Evolutionary conservation across 2,888 invertebrate genomes (phyloP).

Genomic region (Ochlodes sylvanus): DNA sequence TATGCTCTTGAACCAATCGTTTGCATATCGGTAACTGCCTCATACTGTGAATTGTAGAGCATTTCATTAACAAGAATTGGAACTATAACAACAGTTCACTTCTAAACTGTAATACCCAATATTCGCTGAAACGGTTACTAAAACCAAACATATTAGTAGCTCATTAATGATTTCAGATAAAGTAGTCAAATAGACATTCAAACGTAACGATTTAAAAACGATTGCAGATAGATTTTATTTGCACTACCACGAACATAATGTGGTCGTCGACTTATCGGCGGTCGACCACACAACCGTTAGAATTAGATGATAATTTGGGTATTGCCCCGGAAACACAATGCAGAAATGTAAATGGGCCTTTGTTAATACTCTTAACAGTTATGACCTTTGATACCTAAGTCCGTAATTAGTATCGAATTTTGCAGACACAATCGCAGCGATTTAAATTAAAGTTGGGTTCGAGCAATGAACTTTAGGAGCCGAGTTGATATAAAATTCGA

Average conservation of each 20-base stretch:
- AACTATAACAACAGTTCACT: not conserved
- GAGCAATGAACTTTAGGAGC: conserved; percentile 45
- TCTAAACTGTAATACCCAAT: not conserved
- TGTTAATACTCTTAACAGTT: conserved; percentile 68
- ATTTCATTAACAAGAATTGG: conserved; percentile 14
- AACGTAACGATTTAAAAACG: conserved; percentile 12
- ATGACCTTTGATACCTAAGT: conserved; percentile 67
- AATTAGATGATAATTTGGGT: conserved; percentile 73
- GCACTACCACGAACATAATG: conserved; percentile 18
- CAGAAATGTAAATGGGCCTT: conserved; percentile 76
- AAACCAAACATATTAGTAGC: not conserved
- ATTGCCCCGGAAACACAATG: conserved; percentile 68
- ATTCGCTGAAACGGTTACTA: not conserved
- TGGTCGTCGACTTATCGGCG: conserved; percentile 52
- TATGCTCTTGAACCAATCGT: conserved; percentile 69
- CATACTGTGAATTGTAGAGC: conserved; percentile 27
- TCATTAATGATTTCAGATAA: conserved; percentile 12
- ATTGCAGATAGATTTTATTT: conserved; percentile 24
- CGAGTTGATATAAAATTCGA: conserved; percentile 54
- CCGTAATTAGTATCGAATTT: conserved; percentile 65
- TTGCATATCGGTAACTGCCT: conserved; percentile 79
- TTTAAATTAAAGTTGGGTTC: conserved; percentile 16
- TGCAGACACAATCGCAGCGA: conserved; percentile 53
- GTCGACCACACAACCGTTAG: conserved; percentile 73
- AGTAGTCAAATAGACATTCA: conserved; percentile 1